Evolutionary conservation across 2,888 invertebrate genomes (phyloP).

Genomic region (Sipha maydis): DNA sequence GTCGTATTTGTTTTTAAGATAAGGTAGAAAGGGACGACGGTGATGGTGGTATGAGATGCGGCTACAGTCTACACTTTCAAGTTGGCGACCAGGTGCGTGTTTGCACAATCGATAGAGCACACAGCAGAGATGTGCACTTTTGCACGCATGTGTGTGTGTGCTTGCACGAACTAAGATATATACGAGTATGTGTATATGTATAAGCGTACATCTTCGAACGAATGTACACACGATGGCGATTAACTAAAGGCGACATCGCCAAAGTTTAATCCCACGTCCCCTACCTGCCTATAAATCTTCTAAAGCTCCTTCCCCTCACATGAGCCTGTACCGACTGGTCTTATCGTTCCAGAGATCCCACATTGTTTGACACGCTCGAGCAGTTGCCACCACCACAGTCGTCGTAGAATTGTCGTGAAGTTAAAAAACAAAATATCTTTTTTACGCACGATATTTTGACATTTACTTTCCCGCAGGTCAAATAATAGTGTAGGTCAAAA

Average conservation of each 20-base stretch:
- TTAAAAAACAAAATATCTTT: slow-evolving; percentile 45
- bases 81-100: not conserved
- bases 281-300: slow-evolving; percentile 23
- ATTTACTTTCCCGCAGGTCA: slow-evolving; percentile 19
- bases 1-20: not conserved
- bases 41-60: not conserved
- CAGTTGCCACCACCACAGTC: not conserved
- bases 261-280: slow-evolving; percentile 32
- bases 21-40: not conserved
- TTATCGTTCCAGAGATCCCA: slow-evolving; percentile 24
- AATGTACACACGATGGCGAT: not conserved
- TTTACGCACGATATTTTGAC: slow-evolving; percentile 22
- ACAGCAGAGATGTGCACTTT: not conserved
- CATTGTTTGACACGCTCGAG: slow-evolving; percentile 39
- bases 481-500: slow-evolving; percentile 18
- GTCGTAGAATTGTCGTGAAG: slow-evolving; percentile 1
- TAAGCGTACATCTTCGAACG: not conserved
- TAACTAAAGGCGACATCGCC: slow-evolving; percentile 36
- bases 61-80: no score
- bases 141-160: not conserved
- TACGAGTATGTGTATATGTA: not conserved
- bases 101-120: slow-evolving; percentile 35
- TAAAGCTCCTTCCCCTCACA: no score
- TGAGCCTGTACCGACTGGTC: not conserved
- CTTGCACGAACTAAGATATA: not conserved